Conservation (phyloP, 2,888 invertebrate species). For the Chloroclystis v-ata region DNA sequence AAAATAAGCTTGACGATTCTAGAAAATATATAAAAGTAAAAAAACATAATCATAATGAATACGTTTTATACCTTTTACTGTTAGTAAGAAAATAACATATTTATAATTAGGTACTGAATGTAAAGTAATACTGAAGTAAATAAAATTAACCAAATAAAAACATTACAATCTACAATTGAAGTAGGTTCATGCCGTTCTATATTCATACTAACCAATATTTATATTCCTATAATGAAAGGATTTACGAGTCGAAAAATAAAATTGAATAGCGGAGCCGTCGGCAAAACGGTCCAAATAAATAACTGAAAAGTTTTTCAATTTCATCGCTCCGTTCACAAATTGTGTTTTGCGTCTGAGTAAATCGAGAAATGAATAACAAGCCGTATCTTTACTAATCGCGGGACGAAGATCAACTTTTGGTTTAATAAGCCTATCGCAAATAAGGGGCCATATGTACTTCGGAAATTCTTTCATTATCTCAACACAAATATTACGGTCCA, state of each 20-base stretch:
- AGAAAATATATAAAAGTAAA: no score
- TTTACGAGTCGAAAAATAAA: slow-evolving; percentile 59
- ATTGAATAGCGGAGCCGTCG: slow-evolving; percentile 56
- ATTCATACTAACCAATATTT: slow-evolving; percentile 28
- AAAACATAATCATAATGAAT: no score
- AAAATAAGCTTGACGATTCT: no score
- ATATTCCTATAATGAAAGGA: slow-evolving; percentile 35
- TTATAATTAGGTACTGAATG: no score
- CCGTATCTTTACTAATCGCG: slow-evolving; percentile 60
- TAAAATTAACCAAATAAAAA: no score
- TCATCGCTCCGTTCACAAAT: slow-evolving; percentile 70
- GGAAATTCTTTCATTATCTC: neutral
- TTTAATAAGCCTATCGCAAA: neutral
- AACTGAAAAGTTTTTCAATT: slow-evolving; percentile 76
- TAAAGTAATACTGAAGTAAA: no score
- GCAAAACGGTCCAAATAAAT: slow-evolving; percentile 69
- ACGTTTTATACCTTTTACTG: no score
- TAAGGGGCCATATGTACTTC: neutral
- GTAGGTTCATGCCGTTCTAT: slow-evolving; percentile 15
- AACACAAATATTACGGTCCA: neutral
- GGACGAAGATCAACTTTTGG: slow-evolving; percentile 29
- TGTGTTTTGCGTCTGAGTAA: slow-evolving; percentile 74
- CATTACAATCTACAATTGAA: no score
- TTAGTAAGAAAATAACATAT: no score
- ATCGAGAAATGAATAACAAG: slow-evolving; percentile 72